phyloP scores from a whole-genome alignment of 2,113 vertebrate species.

The Tinamus guttatus region DNA sequence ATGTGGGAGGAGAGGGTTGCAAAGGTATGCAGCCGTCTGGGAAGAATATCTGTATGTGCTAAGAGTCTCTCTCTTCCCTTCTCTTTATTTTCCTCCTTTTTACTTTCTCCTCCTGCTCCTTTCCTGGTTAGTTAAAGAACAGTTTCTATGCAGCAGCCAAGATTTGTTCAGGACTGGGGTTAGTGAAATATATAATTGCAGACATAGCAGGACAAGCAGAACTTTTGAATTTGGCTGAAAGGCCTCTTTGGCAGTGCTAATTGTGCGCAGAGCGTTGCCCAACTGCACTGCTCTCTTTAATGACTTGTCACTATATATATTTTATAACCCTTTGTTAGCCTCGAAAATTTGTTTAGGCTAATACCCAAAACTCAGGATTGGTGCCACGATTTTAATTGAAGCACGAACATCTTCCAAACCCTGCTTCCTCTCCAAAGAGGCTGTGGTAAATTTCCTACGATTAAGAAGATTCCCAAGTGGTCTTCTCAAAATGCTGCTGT shows the following conservation, averaged over 20 bases:
- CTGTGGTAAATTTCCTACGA: conserved; percentile 1
- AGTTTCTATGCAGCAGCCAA: neutral
- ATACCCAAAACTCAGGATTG: neutral
- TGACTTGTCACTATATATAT: neutral
- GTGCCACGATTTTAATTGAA: neutral
- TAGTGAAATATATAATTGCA: neutral
- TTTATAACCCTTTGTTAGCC: conserved; percentile 22
- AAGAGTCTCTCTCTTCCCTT: neutral
- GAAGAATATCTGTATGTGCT: neutral
- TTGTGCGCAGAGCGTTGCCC: neutral
- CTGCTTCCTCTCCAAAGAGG: neutral
- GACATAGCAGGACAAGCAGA: neutral
- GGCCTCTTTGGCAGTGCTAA: neutral
- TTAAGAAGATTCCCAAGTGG: neutral
- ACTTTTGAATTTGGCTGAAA: neutral
- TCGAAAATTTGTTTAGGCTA: conserved; percentile 39
- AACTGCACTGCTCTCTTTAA: neutral
- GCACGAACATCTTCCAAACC: neutral
- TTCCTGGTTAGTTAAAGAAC: neutral
- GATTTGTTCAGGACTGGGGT: neutral
- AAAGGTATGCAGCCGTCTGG: neutral
- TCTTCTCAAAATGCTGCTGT: conserved; percentile 5
- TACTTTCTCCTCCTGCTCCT: neutral
- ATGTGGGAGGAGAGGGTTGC: neutral
- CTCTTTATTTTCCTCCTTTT: neutral